Evolutionary conservation across 2,797 vertebrate species (phyloP), one percentile per base, ranked within the genome.

Genomic region (Lerista edwardsae): DNA sequence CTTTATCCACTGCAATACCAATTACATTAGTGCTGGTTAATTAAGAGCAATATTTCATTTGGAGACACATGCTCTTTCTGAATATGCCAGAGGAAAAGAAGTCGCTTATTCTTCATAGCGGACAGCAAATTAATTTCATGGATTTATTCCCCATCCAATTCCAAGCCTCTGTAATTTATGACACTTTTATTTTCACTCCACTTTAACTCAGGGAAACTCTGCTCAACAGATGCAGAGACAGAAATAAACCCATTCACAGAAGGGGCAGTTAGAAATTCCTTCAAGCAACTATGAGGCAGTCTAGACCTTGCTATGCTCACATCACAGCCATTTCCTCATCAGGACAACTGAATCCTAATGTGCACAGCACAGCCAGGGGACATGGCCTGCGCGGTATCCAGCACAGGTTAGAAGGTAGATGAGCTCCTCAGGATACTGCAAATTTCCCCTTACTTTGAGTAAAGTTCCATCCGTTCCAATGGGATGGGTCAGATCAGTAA

Each of bases 21-120:
- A n/a, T 55, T 74, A 57, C 11, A 75, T 84, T 68, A 76, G 36
- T 31, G 47, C 36, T 83, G 19, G 25, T 80, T 85, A 90, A 91
- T 25, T n/a, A 82, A 85, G 72, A 80, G 23, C 68, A 82, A 11
- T 78, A 86, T 71, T 87, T 84, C 78, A 83, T 62, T 61, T 47
- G 34, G 31, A 77, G 25, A 55, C 2, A 2, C 29, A 23, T 55
- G 27, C 61, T 61, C 2, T 4, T 57, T 44, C 82, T 83, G 57
- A n/a, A 71, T 68, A 74, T 76, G 57, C 69, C 74, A 68, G 41
- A 75, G 41, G 41, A 82, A 88, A 34, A 25, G 73, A 82, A 25
- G 2, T 39, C 23, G 55, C 7, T 55, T 85, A 82, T 47, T 83
- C 34, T 44, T 82, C 75, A 55, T 61, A 87, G 65, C 29, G 68